phyloP scores from a whole-genome alignment of 2,797 vertebrate genomes.

The Eulemur albifrons region DNA sequence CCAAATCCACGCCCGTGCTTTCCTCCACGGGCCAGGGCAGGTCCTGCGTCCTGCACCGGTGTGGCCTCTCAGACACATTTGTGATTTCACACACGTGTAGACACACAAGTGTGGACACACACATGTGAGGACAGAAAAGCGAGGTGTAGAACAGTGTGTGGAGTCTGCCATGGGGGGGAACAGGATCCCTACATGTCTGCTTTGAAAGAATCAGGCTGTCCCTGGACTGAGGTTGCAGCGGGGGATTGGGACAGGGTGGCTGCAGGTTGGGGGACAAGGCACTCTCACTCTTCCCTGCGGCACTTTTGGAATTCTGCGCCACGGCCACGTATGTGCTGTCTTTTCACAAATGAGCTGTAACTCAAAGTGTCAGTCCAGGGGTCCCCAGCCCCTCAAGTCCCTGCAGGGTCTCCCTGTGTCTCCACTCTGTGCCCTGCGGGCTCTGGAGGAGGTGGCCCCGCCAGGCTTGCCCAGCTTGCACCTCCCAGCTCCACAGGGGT shows the following conservation, averaged over 20 bases:
- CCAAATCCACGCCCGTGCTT: not conserved
- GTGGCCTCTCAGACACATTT: rapidly evolving
- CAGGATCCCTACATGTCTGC: too few relatives aligned
- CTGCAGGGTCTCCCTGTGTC: not conserved
- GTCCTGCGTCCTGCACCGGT: rapidly evolving
- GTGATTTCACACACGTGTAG: not conserved
- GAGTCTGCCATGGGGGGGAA: rapidly evolving
- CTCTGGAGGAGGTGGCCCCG: not conserved
- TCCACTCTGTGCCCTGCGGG: rapidly evolving
- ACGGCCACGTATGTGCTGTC: rapidly evolving
- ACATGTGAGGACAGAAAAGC: rapidly evolving
- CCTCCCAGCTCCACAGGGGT: rapidly evolving
- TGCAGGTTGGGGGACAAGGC: rapidly evolving
- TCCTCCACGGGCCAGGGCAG: not conserved
- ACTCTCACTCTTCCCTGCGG: not conserved
- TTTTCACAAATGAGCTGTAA: not conserved
- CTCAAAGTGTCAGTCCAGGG: not conserved
- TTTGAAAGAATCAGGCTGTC: rapidly evolving
- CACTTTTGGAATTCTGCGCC: not conserved
- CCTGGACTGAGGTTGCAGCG: not conserved
- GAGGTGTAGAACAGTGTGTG: rapidly evolving
- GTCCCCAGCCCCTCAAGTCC: not conserved
- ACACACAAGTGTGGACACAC: rapidly evolving
- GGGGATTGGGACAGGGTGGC: rapidly evolving
- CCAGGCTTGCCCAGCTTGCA: too few relatives aligned